A percentile compares a stretch with the other conserved stretches of the same genome.
Conservation (phyloP, 1,140 invertebrate genomes). For the Formica selysi region DNA sequence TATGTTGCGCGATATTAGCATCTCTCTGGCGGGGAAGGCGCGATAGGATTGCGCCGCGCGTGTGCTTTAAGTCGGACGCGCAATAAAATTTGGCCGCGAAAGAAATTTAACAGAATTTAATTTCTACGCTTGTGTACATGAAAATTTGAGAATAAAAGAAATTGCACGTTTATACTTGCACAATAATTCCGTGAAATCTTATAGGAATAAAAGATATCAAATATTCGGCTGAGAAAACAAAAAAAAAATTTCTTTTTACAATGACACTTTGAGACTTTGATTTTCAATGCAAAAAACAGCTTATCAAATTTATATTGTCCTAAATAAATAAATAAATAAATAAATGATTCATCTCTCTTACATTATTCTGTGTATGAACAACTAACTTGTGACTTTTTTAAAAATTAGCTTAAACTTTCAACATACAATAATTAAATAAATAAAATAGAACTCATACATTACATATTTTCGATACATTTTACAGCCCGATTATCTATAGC, state of each 20-base stretch:
- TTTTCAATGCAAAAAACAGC: neutral
- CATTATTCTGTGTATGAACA: neutral
- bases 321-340: slow-evolving; percentile 21
- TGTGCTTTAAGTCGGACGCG: slow-evolving; percentile 43
- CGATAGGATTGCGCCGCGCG: slow-evolving; percentile 45
- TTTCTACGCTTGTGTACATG: neutral
- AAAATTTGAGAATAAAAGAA: neutral
- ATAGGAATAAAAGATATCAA: neutral
- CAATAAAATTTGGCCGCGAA: slow-evolving; percentile 11
- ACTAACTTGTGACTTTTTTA: no score
- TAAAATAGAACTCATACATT: neutral
- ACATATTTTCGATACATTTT: neutral
- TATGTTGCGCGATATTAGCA: slow-evolving; percentile 35
- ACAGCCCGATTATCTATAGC: neutral
- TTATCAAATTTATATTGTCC: neutral
- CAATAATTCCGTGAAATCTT: neutral
- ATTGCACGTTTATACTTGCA: neutral
- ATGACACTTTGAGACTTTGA: neutral
- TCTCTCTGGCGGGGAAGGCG: slow-evolving; percentile 24
- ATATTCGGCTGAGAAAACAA: no score
- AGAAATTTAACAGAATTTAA: neutral
- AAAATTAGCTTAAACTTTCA: no score
- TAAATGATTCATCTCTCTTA: neutral
- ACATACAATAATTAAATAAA: neutral
- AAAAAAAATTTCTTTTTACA: neutral